Base-by-base conservation (phyloP, 2,113 vertebrate genomes). In the Pipra filicauda region DNA sequence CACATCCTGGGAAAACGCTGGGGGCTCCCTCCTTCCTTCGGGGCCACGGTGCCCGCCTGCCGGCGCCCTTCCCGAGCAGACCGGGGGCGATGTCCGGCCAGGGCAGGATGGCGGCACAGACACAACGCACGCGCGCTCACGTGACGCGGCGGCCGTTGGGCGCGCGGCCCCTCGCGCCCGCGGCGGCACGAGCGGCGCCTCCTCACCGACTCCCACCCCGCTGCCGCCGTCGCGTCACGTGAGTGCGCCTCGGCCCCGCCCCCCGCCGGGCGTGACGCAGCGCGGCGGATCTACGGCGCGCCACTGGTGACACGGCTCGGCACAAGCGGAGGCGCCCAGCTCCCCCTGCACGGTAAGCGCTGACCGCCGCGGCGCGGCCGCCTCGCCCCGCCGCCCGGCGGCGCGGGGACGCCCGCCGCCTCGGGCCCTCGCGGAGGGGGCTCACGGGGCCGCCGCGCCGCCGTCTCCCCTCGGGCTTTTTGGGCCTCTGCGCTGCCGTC, bases 401-500 rank as follows among this genome's bases (percentile, higher is more conserved):
- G 19, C 16, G 15, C 26, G n/a, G 49, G 24, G 12, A 48, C 7
- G 23, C 13, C 14, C 7, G 27, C 49, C 9, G 39, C 41, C 12
- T 23, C 21, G 44, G 8, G n/a, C 27, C 24, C 20, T 14, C 2
- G 9, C 12, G 44, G n/a, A 31, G 37, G n/a, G 8, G 43, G 26
- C 37, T 31, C 54, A 31, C 30, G 17, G 54, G 30, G 16, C 15
- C 19, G 18, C 17, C 54, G 30, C 54, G 54, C 18, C 54, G 54
- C 54, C 54, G 95, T 96, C 54, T 94, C 94, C 85, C 98, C 97
- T 96, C 93, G 44, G 94, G 97, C 98, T 99, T 99, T 99, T 99
- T 98, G 98, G 98, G 98, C 98, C 98, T 98, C 98, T 98, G 96
- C 92, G 98, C 97, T 98, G 97, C 98, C 98, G 98, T 99, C 98